Percentiles rank a stretch among this genome's conserved stretches.
Conservation (phyloP, 2,797 vertebrate genomes). For the Salmo trutta region DNA sequence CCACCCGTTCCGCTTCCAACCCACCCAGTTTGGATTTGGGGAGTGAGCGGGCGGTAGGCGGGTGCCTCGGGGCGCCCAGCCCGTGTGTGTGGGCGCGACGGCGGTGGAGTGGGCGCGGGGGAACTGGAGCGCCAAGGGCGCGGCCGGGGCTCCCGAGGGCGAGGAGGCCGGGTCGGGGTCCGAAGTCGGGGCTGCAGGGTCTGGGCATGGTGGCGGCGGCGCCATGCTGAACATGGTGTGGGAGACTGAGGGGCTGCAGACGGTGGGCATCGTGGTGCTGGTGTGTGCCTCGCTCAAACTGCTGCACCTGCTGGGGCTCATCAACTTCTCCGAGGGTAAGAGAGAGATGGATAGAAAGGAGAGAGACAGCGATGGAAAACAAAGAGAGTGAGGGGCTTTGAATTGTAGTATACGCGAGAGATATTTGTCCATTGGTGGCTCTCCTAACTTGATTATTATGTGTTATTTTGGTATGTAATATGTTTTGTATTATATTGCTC, state of each 20-base stretch:
- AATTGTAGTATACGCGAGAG: too few species aligned
- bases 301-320: constrained; percentile 96
- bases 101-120: constrained; percentile 66
- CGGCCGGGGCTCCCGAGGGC: constrained; percentile 37
- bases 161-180: constrained; percentile 47
- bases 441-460: too few species aligned
- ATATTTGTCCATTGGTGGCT: too few species aligned
- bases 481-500: too few species aligned
- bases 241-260: constrained; percentile 98
- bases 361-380: not conserved
- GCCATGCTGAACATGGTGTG: constrained; percentile 91
- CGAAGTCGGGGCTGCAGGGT: constrained; percentile 58
- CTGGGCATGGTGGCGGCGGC: constrained; percentile 82
- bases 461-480: too few species aligned
- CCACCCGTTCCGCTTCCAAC: not conserved
- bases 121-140: constrained; percentile 75
- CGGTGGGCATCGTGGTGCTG: constrained; percentile 97
- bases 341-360: not conserved
- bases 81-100: constrained; percentile 46
- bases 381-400: not conserved
- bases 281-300: constrained; percentile 97
- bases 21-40: constrained; percentile 66
- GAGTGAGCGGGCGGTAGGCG: constrained; percentile 57
- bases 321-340: constrained; percentile 99
- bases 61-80: constrained; percentile 67